Base-by-base conservation (phyloP, 2,888 invertebrate genomes). In the Bursaphelenchus okinawaensis region DNA sequence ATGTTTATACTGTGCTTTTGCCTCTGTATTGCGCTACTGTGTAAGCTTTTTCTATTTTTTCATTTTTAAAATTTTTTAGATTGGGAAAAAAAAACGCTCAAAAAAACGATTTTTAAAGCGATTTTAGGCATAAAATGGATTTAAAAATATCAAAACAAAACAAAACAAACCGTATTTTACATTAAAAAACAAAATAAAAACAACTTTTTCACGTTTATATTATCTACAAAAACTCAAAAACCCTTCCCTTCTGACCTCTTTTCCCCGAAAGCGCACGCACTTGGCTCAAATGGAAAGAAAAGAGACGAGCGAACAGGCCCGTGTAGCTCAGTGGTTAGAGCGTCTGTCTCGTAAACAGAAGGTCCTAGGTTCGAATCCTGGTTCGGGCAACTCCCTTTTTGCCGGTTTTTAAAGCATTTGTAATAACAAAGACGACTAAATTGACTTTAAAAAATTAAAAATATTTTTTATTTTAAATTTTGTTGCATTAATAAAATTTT, bases 331-430 rank as follows among this genome's bases (percentile, higher is more conserved):
- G 51, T 59, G 61, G 54, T 28, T 40, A 74, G 72, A 74, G 75
- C 75, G 74, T 74, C 75, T 75, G 75, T 74, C 74, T 74, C 68
- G 74, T 74, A 74, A 74, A 75, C 74, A 74, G 74, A 74, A 74
- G 74, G 75, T 75, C 74, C 54, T 52, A 51, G 52, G 22, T 22
- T 61, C 12, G 22, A 52, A 26, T 24, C 61, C 0, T 61, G 52
- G 16, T 28, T 54, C 24, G 16, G 51, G 61, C 54, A 19, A 59
- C 27, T 56, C 16, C 6, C 23, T 27, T 55, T 28, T n/a, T 29
- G 23, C 12, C 1, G 16, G 7, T 7, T 19, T 28, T 19, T 16
- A 16, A n/a, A 0, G 7, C 22, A 8, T 1, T 9, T 7, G 50
- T 9, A 19, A 58, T 7, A 7, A 22, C 4, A 8, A n/a, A n/a